These are phyloP conservation scores for Xylota sylvarum DNA, from an alignment of 2,888 invertebrate species.

Conservation along the genomic window DNA sequence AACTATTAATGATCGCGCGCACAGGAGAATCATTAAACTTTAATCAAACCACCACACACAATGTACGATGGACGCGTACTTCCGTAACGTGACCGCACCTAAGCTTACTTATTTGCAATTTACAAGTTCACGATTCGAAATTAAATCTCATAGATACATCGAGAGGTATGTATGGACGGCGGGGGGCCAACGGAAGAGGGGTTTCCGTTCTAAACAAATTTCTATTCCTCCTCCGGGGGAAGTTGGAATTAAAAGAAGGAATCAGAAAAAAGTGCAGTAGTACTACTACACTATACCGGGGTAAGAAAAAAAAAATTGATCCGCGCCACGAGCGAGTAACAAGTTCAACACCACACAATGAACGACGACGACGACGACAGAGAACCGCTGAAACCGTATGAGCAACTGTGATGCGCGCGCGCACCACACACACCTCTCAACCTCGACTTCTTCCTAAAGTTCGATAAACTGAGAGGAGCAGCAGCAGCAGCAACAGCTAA, in stretches of 20 bases:
- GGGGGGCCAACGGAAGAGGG: slow-evolving; percentile 3
- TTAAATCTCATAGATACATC: slow-evolving; percentile 52
- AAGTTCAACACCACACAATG: slow-evolving; percentile 48
- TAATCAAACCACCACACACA: slow-evolving; percentile 56
- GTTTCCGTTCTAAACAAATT: slow-evolving; percentile 71
- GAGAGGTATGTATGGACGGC: background rate
- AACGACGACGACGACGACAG: slow-evolving; percentile 53
- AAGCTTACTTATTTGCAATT: slow-evolving; percentile 64
- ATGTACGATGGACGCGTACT: slow-evolving; percentile 58
- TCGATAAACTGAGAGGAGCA: slow-evolving; percentile 71
- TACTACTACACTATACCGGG: slow-evolving; percentile 21
- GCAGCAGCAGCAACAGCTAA: background rate
- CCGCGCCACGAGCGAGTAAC: slow-evolving; percentile 62
- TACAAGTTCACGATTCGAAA: slow-evolving; percentile 64
- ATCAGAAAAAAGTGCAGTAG: slow-evolving; percentile 36
- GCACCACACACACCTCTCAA: slow-evolving; percentile 70
- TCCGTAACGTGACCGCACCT: slow-evolving; percentile 76
- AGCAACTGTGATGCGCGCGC: slow-evolving; percentile 76
- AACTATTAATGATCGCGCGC: slow-evolving; percentile 54
- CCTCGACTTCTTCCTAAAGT: slow-evolving; percentile 71
- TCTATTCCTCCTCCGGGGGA: slow-evolving; percentile 52
- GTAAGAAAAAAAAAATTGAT: slow-evolving; percentile 46
- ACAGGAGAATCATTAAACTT: slow-evolving; percentile 66
- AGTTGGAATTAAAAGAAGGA: slow-evolving; percentile 26
- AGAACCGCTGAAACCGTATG: slow-evolving; percentile 67